Percentiles rank a stretch among this genome's conserved stretches.
Evolutionary conservation across 2,888 invertebrate species (phyloP).

Genomic region (Dicyrtomina minuta): DNA sequence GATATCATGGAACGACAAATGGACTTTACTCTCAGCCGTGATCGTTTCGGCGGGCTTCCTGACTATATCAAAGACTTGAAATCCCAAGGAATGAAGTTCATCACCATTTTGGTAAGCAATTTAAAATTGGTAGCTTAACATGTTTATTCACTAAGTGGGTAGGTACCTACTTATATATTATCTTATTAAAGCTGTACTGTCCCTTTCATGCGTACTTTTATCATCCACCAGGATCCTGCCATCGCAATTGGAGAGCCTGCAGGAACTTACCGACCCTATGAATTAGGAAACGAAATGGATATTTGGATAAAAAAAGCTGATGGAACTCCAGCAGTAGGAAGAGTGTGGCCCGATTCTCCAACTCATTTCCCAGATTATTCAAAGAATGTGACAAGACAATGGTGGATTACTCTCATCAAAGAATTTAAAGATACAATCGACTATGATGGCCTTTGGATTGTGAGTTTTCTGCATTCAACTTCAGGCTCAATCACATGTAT

Average conservation of each 20-base stretch:
- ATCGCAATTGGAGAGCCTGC: constrained; percentile 56
- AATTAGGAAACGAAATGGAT: constrained; percentile 51
- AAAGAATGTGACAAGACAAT: constrained; percentile 42
- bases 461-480: constrained; percentile 27
- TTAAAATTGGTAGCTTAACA: neutral
- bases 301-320: constrained; percentile 49
- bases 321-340: constrained; percentile 43
- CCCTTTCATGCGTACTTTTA: no score
- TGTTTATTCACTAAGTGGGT: no score
- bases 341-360: constrained; percentile 45
- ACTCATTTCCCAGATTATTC: constrained; percentile 51
- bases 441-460: constrained; percentile 53
- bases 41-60: constrained; percentile 65
- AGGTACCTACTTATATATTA: no score
- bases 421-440: constrained; percentile 47
- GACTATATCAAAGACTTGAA: constrained; percentile 67
- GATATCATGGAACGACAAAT: constrained; percentile 60
- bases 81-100: constrained; percentile 59
- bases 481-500: neutral
- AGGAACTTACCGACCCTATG: constrained; percentile 39
- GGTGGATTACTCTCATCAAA: constrained; percentile 47
- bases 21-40: constrained; percentile 72
- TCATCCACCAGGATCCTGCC: constrained; percentile 47
- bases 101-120: constrained; percentile 38
- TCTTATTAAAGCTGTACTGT: no score